Evolutionary conservation across 2,797 vertebrate genomes (phyloP).

Genomic region (Dicrostonyx torquatus): DNA sequence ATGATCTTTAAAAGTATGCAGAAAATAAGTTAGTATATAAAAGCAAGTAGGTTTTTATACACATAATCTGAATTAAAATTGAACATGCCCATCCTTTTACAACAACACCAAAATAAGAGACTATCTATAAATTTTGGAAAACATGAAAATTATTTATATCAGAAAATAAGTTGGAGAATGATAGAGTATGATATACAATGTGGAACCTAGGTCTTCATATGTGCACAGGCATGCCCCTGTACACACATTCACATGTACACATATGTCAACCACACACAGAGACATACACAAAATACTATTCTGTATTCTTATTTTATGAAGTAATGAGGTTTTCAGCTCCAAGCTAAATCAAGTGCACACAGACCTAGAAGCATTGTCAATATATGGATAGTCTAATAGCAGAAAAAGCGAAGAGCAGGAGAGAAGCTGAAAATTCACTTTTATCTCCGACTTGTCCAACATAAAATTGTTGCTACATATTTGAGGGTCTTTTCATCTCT

Average conservation of each 20-base stretch:
- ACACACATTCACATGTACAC: too few relatives aligned
- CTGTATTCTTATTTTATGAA: background rate
- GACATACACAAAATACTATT: background rate
- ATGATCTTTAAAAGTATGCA: background rate
- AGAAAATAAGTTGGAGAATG: background rate
- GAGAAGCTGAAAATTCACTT: background rate
- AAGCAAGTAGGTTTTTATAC: background rate
- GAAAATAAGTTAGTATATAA: background rate
- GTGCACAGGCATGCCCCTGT: too few relatives aligned
- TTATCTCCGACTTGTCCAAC: background rate
- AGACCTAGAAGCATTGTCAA: background rate
- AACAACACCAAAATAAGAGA: background rate
- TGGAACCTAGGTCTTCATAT: background rate
- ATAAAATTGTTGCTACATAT: background rate
- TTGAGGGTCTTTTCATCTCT: background rate
- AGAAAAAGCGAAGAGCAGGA: background rate
- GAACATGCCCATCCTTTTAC: background rate
- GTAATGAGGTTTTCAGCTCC: background rate
- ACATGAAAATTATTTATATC: background rate
- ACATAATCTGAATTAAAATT: background rate
- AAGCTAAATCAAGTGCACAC: too few relatives aligned
- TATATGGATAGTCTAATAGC: background rate
- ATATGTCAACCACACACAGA: background rate
- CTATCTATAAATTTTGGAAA: background rate
- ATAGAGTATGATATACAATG: background rate